Percentiles rank a stretch among this genome's conserved stretches.
phyloP scores from a whole-genome alignment of 2,797 vertebrate species.

The Tokudaia muenninki region DNA sequence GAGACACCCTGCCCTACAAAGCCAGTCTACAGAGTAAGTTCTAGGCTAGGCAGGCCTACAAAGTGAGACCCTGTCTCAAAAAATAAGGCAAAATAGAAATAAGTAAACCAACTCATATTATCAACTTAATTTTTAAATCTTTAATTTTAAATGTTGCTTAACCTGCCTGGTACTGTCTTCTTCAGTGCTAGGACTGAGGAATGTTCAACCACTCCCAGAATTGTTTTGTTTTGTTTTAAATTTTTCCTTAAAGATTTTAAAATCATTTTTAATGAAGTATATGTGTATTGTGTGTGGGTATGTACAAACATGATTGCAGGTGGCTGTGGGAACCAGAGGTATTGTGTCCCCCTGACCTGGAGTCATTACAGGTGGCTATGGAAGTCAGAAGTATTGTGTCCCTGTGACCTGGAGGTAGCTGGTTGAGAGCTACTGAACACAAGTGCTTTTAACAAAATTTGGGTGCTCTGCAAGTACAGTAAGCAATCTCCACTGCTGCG shows the following conservation, averaged over 20 bases:
- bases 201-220: not conserved
- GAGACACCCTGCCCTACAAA: not conserved
- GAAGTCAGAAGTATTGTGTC: not conserved
- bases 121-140: not conserved
- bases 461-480: not conserved
- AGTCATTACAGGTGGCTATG: not conserved
- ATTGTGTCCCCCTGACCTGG: not conserved
- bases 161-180: not conserved
- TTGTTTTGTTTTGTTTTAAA: not conserved
- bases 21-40: not conserved
- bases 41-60: not conserved
- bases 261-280: not conserved
- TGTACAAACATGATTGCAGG: not conserved
- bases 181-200: not conserved
- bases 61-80: too few species aligned
- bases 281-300: not conserved
- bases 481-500: not conserved
- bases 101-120: not conserved
- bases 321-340: not conserved
- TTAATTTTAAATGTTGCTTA: not conserved
- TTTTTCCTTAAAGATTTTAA: not conserved
- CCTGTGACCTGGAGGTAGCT: not conserved
- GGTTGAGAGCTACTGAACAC: not conserved
- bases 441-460: not conserved
- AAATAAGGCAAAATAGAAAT: not conserved